Conservation (phyloP, 2,888 invertebrate species). For the Chaitophorus viminalis region DNA sequence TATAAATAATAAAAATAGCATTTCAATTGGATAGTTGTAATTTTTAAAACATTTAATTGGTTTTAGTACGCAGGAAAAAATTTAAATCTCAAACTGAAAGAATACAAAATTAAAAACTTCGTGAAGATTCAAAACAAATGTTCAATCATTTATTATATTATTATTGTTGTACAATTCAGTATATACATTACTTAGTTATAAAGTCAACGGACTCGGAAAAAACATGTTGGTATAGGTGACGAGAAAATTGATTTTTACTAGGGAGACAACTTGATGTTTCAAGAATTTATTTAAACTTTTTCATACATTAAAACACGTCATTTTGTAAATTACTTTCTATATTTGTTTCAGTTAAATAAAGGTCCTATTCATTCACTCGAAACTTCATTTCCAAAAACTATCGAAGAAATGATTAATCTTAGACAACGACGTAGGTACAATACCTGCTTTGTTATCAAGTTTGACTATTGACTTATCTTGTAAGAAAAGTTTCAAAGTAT, state of each 20-base stretch:
- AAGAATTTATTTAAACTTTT: constrained; percentile 66
- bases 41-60: not conserved
- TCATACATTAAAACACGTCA: constrained; percentile 31
- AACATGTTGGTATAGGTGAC: constrained; percentile 75
- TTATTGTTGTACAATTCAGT: constrained; percentile 89
- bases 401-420: constrained; percentile 81
- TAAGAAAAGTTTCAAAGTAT: constrained; percentile 78
- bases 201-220: constrained; percentile 76
- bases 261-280: constrained; percentile 83
- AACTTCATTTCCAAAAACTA: constrained; percentile 81
- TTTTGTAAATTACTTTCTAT: not conserved
- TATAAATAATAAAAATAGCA: not conserved
- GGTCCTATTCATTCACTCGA: constrained; percentile 86
- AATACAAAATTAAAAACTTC: constrained; percentile 75
- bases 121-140: constrained; percentile 86
- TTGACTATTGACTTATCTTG: constrained; percentile 86
- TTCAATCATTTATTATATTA: constrained; percentile 86
- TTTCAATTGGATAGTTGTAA: not conserved
- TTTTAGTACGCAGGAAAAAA: constrained; percentile 71
- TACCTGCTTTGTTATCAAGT: constrained; percentile 87
- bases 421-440: constrained; percentile 82
- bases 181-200: constrained; percentile 88
- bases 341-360: constrained; percentile 71
- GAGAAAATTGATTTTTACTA: constrained; percentile 89
- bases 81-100: constrained; percentile 75